These are phyloP conservation scores for Balanococcus diminutus DNA, from an alignment of 2,888 invertebrate genomes.

Conservation along the genomic window DNA sequence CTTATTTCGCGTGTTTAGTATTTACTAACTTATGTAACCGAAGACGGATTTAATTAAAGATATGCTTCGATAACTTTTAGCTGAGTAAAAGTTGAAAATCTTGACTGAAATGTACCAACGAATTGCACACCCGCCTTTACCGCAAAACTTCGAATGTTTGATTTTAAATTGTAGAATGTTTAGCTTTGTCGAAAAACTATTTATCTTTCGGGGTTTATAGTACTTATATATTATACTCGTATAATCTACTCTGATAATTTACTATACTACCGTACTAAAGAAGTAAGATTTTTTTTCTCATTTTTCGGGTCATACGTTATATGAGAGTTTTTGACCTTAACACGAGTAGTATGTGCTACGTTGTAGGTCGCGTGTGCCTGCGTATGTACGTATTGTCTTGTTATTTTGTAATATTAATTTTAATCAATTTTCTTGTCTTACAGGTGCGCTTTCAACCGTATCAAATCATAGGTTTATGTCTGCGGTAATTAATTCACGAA, in stretches of 20 bases:
- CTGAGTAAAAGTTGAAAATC: slow-evolving; percentile 42
- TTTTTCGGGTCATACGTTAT: background rate
- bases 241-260: too few relatives aligned
- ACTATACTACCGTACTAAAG: too few relatives aligned
- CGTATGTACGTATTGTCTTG: background rate
- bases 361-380: background rate
- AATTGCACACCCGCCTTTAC: slow-evolving; percentile 7
- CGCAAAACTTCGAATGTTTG: slow-evolving; percentile 41
- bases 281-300: too few relatives aligned
- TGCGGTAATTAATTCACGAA: slow-evolving; percentile 23
- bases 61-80: slow-evolving; percentile 51
- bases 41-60: slow-evolving; percentile 53
- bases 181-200: slow-evolving; percentile 40
- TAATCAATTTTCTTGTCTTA: slow-evolving; percentile 21
- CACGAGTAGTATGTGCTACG: background rate
- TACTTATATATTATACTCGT: too few relatives aligned
- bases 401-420: slow-evolving; percentile 14
- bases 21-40: slow-evolving; percentile 51
- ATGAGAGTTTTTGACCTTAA: background rate
- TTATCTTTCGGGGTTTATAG: slow-evolving; percentile 14
- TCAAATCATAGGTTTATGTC: slow-evolving; percentile 28
- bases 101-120: slow-evolving; percentile 46
- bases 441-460: slow-evolving; percentile 29
- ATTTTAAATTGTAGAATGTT: slow-evolving; percentile 36
- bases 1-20: slow-evolving; percentile 34